Conservation (phyloP, 2,113 vertebrate species). For the Phylloscopus trochilus region DNA sequence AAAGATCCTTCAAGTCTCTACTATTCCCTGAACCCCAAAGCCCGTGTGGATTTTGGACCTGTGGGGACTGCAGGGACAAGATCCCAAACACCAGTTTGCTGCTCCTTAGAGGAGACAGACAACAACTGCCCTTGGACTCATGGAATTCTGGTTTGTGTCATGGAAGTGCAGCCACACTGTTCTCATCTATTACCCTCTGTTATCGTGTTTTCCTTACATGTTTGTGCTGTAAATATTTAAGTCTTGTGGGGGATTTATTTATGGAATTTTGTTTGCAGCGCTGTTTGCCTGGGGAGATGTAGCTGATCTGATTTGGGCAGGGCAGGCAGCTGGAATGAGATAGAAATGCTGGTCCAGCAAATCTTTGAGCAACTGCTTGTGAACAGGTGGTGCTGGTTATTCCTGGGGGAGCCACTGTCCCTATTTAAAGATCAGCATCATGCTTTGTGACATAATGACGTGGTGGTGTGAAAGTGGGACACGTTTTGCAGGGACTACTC, state of each 20-base stretch:
- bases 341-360: neutral
- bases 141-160: neutral
- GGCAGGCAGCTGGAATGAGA: neutral
- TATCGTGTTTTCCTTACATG: fast-evolving
- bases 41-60: neutral
- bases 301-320: neutral
- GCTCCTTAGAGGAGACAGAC: neutral
- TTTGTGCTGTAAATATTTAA: neutral
- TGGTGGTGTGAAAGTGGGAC: neutral
- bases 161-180: fast-evolving
- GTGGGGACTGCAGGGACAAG: neutral
- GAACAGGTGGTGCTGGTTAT: neutral
- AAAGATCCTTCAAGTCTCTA: neutral
- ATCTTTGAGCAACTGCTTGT: neutral
- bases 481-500: neutral
- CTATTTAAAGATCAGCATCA: neutral
- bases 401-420: neutral
- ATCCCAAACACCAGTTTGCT: neutral
- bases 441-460: neutral
- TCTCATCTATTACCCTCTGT: neutral
- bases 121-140: fast-evolving
- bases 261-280: neutral
- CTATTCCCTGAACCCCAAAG: neutral
- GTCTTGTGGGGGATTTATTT: neutral
- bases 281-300: neutral